Base-by-base conservation (phyloP, 2,888 invertebrate species). In the Sarcophaga rosellei region DNA sequence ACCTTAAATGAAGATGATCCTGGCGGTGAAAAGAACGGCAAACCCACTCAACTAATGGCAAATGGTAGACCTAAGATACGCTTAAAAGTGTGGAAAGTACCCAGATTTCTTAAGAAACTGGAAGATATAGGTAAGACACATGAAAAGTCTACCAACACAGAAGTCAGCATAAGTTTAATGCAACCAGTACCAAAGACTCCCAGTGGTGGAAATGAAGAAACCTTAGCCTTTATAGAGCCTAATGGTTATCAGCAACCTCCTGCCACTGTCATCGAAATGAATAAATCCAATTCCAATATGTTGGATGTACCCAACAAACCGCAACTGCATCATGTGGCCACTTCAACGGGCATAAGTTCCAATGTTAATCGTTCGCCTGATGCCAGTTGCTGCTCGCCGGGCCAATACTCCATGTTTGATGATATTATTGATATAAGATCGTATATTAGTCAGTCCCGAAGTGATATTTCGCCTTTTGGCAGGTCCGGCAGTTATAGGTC, bases 381-480 rank as follows among this genome's bases (percentile, higher is more conserved):
- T 3, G 90, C 89, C 62, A 91, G 91, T 80, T 94, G 94, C 87
- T 93, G 94, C 66, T 94, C 94, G 0, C 93, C 93, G 2, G 93
- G 92, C 11, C 94, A 94, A 72, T 94, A 94, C 73, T 94, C 94
- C 23, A 94, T 94, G 84, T 95, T 95, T 87, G 95, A 95, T 87
- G 96, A 96, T 90, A 94, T 95, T 44, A 95, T 96, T 84, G 96
- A 96, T 89, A 95, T 96, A 63, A 94, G 96, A 88, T 96, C 96
- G 15, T 96, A 96, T 89, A 94, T 96, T 87, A 96, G 96, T 89
- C 96, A 96, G 90, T 96, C 96, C 3, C 93, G 96, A 86, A 96
- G 96, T 91, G 96, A 96, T 90, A 95, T 96, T 91, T 95, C 95
- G 15, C 95, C 95, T 3, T 96, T 96, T 89, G 95, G 95, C 4